Evolutionary conservation across 2,888 invertebrate genomes (phyloP), one percentile per base, ranked within the genome.

Genomic region (Eristalis intricaria): DNA sequence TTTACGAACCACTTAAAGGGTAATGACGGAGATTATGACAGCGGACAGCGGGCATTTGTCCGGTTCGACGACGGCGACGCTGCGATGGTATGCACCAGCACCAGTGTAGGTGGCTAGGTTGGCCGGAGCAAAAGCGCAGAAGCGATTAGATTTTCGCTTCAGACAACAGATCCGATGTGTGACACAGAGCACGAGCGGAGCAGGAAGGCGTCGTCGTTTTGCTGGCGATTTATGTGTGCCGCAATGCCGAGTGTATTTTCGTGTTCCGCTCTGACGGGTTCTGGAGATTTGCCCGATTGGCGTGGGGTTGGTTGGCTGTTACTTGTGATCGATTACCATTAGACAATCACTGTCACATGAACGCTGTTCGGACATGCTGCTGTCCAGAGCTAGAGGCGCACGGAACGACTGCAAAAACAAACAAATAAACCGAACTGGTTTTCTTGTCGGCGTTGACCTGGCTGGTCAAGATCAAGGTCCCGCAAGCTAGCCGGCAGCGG

Each of bases 381-480:
- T 63, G 50, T 15, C 50, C 10, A 29, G 13, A 7, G 35, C 19
- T 66, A 8, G n/a, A 29, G 35, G 56, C 65, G 40, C n/a, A 19
- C 58, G 29, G 19, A 29, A 15, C 50, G 26, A 32, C 8, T 32
- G 32, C n/a, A 32, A 32, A 32, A 56, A 56, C 50, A 50, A 50
- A 32, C 56, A 69, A 50, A 23, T 58, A 22, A 19, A n/a, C 5
- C n/a, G 19, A 74, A 75, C 75, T 22, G 66, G 75, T 75, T 75
- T 66, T 15, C 1, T 58, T 56, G 11, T 3, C 4, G 10, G n/a
- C 15, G 22, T 75, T 58, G 35, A 58, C 23, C 38, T 65, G 56
- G 50, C 50, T 58, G 38, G 61, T 58, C 74, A 75, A 75, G 65
- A 66, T 65, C 75, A 75, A 75, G 66, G 66, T 19, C 58, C 58